phyloP scores from a whole-genome alignment of 2,888 invertebrate species.

The Pinctada fucata region DNA sequence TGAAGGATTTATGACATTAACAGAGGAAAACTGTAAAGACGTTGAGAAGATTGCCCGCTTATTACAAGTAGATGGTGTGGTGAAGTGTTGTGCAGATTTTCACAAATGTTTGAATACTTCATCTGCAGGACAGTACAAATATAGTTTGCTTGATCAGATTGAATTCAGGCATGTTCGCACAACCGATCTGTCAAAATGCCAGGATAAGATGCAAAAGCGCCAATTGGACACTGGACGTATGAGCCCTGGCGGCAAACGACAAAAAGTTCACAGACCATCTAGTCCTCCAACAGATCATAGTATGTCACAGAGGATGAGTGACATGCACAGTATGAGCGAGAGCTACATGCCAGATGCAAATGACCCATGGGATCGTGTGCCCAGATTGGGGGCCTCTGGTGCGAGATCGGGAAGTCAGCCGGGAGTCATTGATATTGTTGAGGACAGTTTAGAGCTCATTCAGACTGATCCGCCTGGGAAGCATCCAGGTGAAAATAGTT shows the following conservation, averaged over 20 bases:
- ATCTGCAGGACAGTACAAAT: conserved; percentile 37
- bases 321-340: conserved; percentile 36
- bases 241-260: conserved; percentile 36
- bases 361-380: conserved; percentile 37
- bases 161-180: conserved; percentile 47
- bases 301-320: conserved; percentile 21
- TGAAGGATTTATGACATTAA: conserved; percentile 49
- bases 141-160: conserved; percentile 41
- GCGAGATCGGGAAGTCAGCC: conserved; percentile 21
- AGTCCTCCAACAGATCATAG: conserved; percentile 29
- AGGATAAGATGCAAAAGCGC: conserved; percentile 38
- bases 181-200: conserved; percentile 42
- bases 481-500: conserved; percentile 6
- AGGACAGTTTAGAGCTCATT: conserved; percentile 45
- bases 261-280: conserved; percentile 30
- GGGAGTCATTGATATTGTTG: conserved; percentile 39
- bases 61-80: conserved; percentile 44
- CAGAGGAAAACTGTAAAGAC: conserved; percentile 45
- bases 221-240: conserved; percentile 29
- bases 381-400: conserved; percentile 23
- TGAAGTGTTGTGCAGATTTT: conserved; percentile 49
- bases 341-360: conserved; percentile 28
- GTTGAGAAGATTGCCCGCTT: conserved; percentile 47
- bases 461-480: conserved; percentile 41
- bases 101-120: conserved; percentile 34